Conservation (phyloP, 2,797 vertebrate species). For the Lithobates pipiens region DNA sequence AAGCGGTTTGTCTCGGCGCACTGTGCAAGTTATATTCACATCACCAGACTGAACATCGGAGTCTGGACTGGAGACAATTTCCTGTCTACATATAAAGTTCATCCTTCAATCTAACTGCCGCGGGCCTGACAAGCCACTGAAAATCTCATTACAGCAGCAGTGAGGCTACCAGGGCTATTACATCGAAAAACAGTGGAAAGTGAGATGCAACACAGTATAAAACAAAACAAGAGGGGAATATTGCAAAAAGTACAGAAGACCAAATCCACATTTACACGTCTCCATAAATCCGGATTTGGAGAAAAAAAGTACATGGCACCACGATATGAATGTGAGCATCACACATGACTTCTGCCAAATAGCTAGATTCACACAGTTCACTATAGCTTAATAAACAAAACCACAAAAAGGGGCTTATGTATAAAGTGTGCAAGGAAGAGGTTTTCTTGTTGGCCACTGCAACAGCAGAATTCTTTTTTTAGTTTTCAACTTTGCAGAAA, state of each 20-base stretch:
- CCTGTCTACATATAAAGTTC: conserved; percentile 68
- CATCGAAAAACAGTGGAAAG: neutral
- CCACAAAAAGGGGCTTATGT: no score
- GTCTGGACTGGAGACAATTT: conserved; percentile 69
- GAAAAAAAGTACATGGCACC: neutral
- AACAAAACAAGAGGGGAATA: neutral
- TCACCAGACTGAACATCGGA: conserved; percentile 67
- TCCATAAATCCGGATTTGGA: neutral
- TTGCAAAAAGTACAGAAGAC: neutral
- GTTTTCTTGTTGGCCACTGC: no score
- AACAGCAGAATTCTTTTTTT: no score
- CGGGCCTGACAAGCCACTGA: conserved; percentile 68
- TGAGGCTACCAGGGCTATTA: conserved; percentile 56
- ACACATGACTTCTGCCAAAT: neutral
- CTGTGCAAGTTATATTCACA: conserved; percentile 64
- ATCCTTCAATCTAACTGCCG: conserved; percentile 66
- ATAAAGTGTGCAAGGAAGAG: no score
- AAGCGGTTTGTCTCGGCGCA: conserved; percentile 64
- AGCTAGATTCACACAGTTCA: neutral
- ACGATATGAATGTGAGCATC: neutral
- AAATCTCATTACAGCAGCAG: conserved; percentile 65
- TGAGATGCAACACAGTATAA: neutral
- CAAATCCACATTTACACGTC: neutral
- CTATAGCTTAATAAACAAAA: neutral
- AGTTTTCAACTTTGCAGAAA: no score